Percentiles rank a stretch among this genome's conserved stretches.
phyloP scores from a whole-genome alignment of 2,113 vertebrate species.

The Chloebia gouldiae region DNA sequence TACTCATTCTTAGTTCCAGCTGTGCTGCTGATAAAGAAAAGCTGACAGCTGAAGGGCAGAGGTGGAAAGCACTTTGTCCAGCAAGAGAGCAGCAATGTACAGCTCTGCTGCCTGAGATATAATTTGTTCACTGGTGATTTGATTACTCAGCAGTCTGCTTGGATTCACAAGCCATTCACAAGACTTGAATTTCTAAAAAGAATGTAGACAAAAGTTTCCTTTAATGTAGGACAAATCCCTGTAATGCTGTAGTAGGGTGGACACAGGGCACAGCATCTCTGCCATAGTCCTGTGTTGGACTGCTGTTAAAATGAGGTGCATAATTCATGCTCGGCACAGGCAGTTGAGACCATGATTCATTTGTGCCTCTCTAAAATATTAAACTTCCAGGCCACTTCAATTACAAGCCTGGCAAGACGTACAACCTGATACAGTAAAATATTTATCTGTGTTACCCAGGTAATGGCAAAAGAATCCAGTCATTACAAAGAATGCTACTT shows the following conservation, averaged over 20 bases:
- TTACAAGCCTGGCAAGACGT: constrained; percentile 40
- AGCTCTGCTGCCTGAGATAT: neutral
- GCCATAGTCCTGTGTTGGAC: neutral
- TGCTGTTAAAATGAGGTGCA: neutral
- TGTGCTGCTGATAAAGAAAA: neutral
- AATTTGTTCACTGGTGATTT: neutral
- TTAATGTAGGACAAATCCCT: neutral
- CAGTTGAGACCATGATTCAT: constrained; percentile 33
- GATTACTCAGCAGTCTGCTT: neutral
- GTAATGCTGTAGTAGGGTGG: neutral
- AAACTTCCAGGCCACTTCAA: constrained; percentile 25
- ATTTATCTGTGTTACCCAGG: neutral
- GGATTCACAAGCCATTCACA: neutral
- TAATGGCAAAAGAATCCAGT: neutral
- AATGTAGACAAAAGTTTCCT: neutral
- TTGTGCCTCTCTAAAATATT: constrained; percentile 63
- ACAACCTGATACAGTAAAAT: constrained; percentile 12
- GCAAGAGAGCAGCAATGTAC: neutral
- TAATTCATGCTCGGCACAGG: constrained; percentile 38
- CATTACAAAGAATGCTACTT: neutral
- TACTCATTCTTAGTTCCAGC: neutral
- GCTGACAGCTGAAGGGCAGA: neutral
- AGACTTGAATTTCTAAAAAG: neutral
- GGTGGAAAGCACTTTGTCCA: neutral
- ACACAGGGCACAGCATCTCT: neutral